Evolutionary conservation across 1,140 invertebrate genomes (phyloP).

Genomic region (Galleria mellonella): DNA sequence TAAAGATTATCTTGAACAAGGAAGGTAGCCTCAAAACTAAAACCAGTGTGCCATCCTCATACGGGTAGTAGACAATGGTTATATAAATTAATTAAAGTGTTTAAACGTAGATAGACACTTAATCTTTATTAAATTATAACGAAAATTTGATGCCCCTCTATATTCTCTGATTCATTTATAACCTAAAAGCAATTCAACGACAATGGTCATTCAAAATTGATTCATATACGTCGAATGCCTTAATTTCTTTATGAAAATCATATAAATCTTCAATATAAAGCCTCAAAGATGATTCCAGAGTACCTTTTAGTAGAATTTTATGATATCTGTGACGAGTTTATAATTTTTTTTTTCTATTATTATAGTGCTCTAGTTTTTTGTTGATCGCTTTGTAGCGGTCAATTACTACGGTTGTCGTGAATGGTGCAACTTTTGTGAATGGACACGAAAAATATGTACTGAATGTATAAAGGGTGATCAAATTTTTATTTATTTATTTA

Average conservation of each 20-base stretch:
- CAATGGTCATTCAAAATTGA: slow-evolving; percentile 11
- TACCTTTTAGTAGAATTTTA: slow-evolving; percentile 22
- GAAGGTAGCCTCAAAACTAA: too few species aligned
- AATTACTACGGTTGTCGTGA: slow-evolving; percentile 45
- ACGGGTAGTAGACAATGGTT: too few species aligned
- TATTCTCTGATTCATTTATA: not conserved
- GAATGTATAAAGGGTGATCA: slow-evolving; percentile 21
- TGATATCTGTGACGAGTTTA: slow-evolving; percentile 36
- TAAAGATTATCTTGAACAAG: too few species aligned
- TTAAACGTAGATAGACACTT: too few species aligned
- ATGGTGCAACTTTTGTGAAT: slow-evolving; percentile 23
- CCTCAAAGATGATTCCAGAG: slow-evolving; percentile 16
- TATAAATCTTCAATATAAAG: slow-evolving; percentile 39
- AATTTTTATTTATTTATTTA: slow-evolving; percentile 10
- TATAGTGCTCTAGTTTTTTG: slow-evolving; percentile 18
- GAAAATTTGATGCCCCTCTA: too few species aligned
- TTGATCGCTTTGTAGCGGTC: slow-evolving; percentile 16
- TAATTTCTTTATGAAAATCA: slow-evolving; percentile 45
- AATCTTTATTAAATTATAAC: too few species aligned
- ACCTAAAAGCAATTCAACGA: not conserved
- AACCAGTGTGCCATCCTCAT: too few species aligned
- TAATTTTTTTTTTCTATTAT: slow-evolving; percentile 19
- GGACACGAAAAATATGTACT: slow-evolving; percentile 5
- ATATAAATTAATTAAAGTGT: too few species aligned
- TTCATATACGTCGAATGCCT: slow-evolving; percentile 18